A percentile compares a stretch with the other conserved stretches of the same genome.
These are phyloP conservation scores for Epirrhoe tristata DNA, from an alignment of 2,888 invertebrate species.

Conservation along the genomic window DNA sequence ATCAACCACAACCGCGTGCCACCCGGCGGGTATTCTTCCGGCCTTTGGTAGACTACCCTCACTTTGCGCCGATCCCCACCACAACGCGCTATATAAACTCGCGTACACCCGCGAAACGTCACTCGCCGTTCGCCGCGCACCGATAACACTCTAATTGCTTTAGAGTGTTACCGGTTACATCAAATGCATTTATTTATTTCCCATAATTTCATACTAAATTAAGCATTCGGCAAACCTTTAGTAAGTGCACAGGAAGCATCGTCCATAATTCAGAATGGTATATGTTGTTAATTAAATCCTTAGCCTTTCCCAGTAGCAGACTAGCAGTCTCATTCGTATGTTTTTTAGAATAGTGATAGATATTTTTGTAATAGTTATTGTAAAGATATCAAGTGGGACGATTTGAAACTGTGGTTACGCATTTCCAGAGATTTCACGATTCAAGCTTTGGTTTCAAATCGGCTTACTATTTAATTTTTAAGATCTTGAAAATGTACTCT, in stretches of 20 bases:
- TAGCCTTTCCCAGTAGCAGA: slow-evolving; percentile 81
- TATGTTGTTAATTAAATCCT: slow-evolving; percentile 82
- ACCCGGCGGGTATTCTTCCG: slow-evolving; percentile 89
- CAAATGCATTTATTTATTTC: slow-evolving; percentile 75
- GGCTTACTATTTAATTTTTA: slow-evolving; percentile 56
- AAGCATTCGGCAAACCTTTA: slow-evolving; percentile 62
- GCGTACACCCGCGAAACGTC: slow-evolving; percentile 43
- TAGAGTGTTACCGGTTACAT: slow-evolving; percentile 48
- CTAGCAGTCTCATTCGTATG: slow-evolving; percentile 76
- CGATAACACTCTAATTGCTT: slow-evolving; percentile 45
- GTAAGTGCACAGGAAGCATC: slow-evolving; percentile 53
- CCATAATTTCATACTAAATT: slow-evolving; percentile 63
- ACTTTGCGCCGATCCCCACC: slow-evolving; percentile 46
- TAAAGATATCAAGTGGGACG: slow-evolving; percentile 59
- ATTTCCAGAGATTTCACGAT: slow-evolving; percentile 11
- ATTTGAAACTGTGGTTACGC: slow-evolving; percentile 47
- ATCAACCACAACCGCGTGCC: slow-evolving; percentile 86
- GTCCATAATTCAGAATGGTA: slow-evolving; percentile 72
- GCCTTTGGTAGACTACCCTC: slow-evolving; percentile 86
- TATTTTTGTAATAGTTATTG: slow-evolving; percentile 83
- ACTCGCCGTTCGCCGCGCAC: slow-evolving; percentile 43
- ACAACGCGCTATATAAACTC: slow-evolving; percentile 48
- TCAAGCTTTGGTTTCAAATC: slow-evolving; percentile 52
- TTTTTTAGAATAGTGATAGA: slow-evolving; percentile 83
- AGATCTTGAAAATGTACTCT: slow-evolving; percentile 73